Evolutionary conservation across 2,113 vertebrate genomes (phyloP).

Genomic region (Emydocephalus ijimae): DNA sequence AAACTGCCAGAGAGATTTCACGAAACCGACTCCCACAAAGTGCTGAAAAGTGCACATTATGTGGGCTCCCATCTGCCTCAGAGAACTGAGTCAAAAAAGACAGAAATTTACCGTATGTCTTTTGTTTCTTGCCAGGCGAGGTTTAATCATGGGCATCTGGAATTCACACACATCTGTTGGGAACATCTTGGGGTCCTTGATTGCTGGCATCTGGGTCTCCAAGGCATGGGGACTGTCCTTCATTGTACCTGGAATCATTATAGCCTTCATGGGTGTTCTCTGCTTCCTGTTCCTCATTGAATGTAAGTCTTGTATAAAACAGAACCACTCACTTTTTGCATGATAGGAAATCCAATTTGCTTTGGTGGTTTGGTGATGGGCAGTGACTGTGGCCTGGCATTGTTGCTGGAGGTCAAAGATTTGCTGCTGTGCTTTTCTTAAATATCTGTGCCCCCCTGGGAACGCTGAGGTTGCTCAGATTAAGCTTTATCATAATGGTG

Average conservation of each 20-base stretch:
- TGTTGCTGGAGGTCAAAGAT: background rate
- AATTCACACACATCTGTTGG: slow-evolving; percentile 97
- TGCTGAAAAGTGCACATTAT: background rate
- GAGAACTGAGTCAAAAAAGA: background rate
- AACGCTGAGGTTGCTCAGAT: background rate
- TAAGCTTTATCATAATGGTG: background rate
- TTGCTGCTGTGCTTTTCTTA: background rate
- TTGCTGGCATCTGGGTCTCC: slow-evolving; percentile 86
- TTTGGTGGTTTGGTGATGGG: background rate
- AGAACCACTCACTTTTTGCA: background rate
- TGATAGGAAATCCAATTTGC: background rate
- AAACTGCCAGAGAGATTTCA: background rate
- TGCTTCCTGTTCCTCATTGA: slow-evolving; percentile 97
- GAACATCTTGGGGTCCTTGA: slow-evolving; percentile 95
- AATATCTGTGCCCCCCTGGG: background rate
- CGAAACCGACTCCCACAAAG: background rate
- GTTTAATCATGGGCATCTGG: slow-evolving; percentile 98
- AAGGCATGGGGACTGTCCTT: slow-evolving; percentile 90
- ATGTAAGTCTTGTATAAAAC: slow-evolving; percentile 72
- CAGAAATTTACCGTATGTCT: background rate
- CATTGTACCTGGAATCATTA: slow-evolving; percentile 87
- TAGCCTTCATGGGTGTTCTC: slow-evolving; percentile 74
- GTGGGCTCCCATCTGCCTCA: background rate
- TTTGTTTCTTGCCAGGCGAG: slow-evolving; percentile 71
- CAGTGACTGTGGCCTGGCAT: background rate